Conservation (phyloP, 2,888 invertebrate species). For the Tribolium freemani region DNA sequence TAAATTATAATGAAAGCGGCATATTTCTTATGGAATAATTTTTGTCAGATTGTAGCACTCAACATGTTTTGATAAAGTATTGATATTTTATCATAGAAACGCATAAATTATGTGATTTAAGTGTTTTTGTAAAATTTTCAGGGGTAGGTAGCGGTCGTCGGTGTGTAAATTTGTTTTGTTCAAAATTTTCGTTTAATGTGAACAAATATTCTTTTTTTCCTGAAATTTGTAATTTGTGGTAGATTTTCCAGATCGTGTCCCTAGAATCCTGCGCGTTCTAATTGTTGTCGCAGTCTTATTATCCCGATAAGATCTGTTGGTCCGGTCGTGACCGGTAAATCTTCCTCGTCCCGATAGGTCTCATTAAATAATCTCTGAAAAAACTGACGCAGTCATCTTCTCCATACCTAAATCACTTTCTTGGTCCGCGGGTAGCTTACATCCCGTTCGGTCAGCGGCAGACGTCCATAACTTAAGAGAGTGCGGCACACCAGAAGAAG, state of each 20-base stretch:
- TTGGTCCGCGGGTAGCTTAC: conserved; percentile 46
- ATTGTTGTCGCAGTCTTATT: conserved; percentile 43
- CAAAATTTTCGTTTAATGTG: no score
- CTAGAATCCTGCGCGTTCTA: conserved; percentile 4
- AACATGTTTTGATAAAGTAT: no score
- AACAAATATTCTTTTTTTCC: no score
- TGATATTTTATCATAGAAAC: no score
- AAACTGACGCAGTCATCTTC: conserved; percentile 58
- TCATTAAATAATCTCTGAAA: conserved; percentile 62
- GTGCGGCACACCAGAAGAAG: conserved; percentile 30
- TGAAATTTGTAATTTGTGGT: neutral
- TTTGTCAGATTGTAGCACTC: no score
- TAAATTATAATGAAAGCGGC: no score
- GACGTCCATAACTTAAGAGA: conserved; percentile 64
- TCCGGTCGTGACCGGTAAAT: conserved; percentile 59
- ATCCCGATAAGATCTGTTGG: conserved; percentile 35
- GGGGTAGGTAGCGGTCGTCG: no score
- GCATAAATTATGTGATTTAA: no score
- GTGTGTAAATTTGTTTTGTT: no score
- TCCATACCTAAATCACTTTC: conserved; percentile 61
- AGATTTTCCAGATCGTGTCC: neutral
- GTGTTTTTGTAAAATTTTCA: no score
- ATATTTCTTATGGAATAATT: no score
- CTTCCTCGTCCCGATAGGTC: conserved; percentile 46
- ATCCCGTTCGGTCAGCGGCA: conserved; percentile 52